Evolutionary conservation across 2,888 invertebrate species (phyloP), one percentile per base, ranked within the genome.

Genomic region (Orchesella flavescens): DNA sequence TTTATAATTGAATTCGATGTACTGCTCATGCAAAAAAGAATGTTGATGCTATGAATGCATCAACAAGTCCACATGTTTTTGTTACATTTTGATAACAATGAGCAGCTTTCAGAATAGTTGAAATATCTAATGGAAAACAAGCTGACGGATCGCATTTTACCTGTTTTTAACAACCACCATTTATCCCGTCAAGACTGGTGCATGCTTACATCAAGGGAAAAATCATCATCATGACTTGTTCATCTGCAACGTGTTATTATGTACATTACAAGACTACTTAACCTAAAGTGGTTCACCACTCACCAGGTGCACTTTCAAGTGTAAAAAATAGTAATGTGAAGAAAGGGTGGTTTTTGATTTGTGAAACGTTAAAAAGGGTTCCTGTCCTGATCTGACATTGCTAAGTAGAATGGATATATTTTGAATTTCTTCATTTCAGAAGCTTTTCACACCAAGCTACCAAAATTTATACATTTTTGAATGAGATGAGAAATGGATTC

Each of bases 221-320:
- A 57, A 13, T 21, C 24, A 21, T n/a, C 23, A 61, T 61, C 61
- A 13, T 61, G 61, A 24, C 61, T 23, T 23, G 61, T 21, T 61
- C 24, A 61, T 23, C 4, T 23, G 61, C 61, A 21, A 61, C 61
- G 23, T 61, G 61, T 57, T 21, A 57, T 49, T 49, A 49, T 49
- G 15, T 15, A 3, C 49, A 49, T 49, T 49, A 49, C 15, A 57
- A 57, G 17, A 57, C 17, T 57, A 57, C 57, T 17, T 17, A 19
- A 17, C 17, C 17, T n/a, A n/a, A 17, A 17, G n/a, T 57, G 49
- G 12, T 10, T 12, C n/a, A 15, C 3, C 15, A 49, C 10, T 49
- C 15, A 49, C 15, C n/a, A n/a, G n/a, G 49, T 34, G 34, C 34
- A 34, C 34, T 34, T 34, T 34, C 49, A 49, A 49, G 49, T 49